These are phyloP conservation scores for Cephus nigrinus DNA, from an alignment of 2,888 invertebrate species.

Conservation along the genomic window DNA sequence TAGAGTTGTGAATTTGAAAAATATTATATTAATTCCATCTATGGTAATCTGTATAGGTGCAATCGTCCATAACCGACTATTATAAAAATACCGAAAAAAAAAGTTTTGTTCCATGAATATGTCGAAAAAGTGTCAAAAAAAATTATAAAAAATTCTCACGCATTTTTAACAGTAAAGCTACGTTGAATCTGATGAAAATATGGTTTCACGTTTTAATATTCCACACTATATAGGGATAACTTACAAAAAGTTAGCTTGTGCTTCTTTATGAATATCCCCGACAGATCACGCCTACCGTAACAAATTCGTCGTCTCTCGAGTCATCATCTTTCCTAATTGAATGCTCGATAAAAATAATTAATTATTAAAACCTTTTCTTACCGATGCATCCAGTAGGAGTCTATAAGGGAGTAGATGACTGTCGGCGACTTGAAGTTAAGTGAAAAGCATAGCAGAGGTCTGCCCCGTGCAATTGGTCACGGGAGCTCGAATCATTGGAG, in stretches of 20 bases:
- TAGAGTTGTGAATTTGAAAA: too few species aligned
- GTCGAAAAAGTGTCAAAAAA: not conserved
- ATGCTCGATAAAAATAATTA: slow-evolving; percentile 2
- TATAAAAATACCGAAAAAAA: not conserved
- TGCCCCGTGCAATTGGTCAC: not conserved
- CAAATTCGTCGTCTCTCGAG: not conserved
- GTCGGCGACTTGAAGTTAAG: not conserved
- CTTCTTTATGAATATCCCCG: not conserved
- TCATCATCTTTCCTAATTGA: not conserved
- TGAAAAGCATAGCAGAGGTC: slow-evolving; percentile 5
- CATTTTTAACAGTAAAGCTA: not conserved
- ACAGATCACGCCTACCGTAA: not conserved
- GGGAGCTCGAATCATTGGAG: not conserved
- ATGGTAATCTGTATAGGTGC: not conserved
- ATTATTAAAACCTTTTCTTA: not conserved
- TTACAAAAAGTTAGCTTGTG: not conserved
- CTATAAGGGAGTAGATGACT: not conserved
- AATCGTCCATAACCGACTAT: not conserved
- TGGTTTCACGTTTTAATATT: not conserved
- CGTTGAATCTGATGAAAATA: not conserved
- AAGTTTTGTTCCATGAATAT: not conserved
- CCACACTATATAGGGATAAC: not conserved
- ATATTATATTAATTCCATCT: not conserved
- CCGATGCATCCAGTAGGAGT: not conserved
- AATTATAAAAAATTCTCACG: not conserved